Evolutionary conservation across 2,797 vertebrate species (phyloP).

Genomic region (Eidolon dupreanum): DNA sequence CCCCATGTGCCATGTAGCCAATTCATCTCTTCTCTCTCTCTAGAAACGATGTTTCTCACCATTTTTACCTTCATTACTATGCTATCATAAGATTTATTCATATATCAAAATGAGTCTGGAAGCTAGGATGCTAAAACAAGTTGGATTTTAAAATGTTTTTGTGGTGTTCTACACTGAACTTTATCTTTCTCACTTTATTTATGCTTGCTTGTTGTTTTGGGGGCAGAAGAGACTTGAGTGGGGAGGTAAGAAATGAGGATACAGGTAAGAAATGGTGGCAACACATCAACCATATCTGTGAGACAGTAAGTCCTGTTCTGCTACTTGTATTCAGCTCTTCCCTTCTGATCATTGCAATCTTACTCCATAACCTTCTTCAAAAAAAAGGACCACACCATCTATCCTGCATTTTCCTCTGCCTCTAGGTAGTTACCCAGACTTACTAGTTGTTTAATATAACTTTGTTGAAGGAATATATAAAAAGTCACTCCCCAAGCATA

Average conservation of each 20-base stretch:
- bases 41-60: conserved; percentile 11
- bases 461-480: background rate
- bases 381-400: background rate
- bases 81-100: background rate
- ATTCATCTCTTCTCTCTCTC: background rate
- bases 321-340: background rate
- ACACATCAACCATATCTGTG: background rate
- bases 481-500: background rate
- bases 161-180: background rate
- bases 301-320: background rate
- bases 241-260: background rate
- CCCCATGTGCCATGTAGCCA: background rate
- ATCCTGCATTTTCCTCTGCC: background rate
- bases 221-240: background rate
- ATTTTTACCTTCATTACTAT: background rate
- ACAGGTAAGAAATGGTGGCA: background rate
- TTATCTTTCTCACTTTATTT: background rate
- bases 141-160: background rate
- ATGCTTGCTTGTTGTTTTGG: background rate
- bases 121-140: background rate
- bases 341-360: background rate
- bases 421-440: background rate
- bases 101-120: background rate
- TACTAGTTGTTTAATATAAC: background rate
- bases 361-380: background rate